A percentile compares a stretch with the other conserved stretches of the same genome.
phyloP scores from a whole-genome alignment of 2,888 invertebrate species.

The Stenolophus ochropezus region DNA sequence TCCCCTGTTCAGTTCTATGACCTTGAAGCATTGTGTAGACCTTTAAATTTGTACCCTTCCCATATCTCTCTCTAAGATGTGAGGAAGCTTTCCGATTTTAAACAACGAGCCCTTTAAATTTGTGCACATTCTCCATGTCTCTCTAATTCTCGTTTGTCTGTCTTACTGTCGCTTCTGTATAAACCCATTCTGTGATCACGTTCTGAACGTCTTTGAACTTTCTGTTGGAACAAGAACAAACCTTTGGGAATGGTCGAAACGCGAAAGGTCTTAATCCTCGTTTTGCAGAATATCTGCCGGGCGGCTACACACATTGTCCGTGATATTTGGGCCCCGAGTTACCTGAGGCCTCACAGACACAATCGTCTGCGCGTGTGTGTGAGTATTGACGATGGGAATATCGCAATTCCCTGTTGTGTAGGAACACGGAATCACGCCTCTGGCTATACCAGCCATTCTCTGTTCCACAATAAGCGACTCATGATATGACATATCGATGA shows the following conservation, averaged over 20 bases:
- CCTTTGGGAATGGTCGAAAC: background rate
- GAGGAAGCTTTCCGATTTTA: too few species aligned
- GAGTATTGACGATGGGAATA: slow-evolving; percentile 15
- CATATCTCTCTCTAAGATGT: too few species aligned
- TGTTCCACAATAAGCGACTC: slow-evolving; percentile 7
- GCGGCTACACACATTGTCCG: slow-evolving; percentile 10
- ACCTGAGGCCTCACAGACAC: slow-evolving; percentile 17
- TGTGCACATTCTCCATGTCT: too few species aligned
- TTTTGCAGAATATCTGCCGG: slow-evolving; percentile 30
- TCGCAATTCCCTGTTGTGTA: slow-evolving; percentile 39
- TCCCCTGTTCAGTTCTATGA: too few species aligned
- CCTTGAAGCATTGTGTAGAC: too few species aligned
- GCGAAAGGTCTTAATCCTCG: background rate
- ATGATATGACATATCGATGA: slow-evolving; percentile 32
- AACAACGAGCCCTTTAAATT: too few species aligned
- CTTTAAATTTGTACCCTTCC: too few species aligned
- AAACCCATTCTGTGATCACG: too few species aligned
- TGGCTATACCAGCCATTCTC: slow-evolving; percentile 6
- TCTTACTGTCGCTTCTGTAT: too few species aligned
- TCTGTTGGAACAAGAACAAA: too few species aligned
- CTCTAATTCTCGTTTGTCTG: too few species aligned
- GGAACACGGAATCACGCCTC: slow-evolving; percentile 39
- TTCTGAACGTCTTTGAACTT: too few species aligned
- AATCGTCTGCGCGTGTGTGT: slow-evolving; percentile 19
- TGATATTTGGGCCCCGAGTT: background rate